Evolutionary conservation across 1,140 invertebrate species (phyloP), one percentile per base, ranked within the genome.

Genomic region (Laupala kohalensis): DNA sequence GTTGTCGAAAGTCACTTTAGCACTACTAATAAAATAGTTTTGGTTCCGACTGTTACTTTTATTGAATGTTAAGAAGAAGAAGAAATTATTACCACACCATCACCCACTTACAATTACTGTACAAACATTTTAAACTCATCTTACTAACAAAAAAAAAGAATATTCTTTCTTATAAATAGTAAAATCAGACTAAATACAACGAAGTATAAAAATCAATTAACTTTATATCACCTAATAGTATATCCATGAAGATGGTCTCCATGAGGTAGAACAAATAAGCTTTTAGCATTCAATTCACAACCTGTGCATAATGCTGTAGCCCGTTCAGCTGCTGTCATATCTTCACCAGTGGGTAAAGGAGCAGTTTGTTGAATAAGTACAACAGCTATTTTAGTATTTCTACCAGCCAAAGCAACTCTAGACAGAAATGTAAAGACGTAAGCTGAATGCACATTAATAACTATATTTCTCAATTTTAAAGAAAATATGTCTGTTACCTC

Each of bases 201-300:
- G 37, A 13, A 53, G 19, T 53, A 53, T 53, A 13, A 4, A 53
- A 53, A 53, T 53, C 37, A 53, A 13, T 13, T 53, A 13, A 53
- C 19, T 53, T 19, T 53, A 53, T 53, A 63, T 70, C 79, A 88
- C 87, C 87, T 87, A 63, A 88, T 81, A 72, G 83, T 88, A 74
- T 89, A 91, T 76, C 93, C 91, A 80, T 91, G 83, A 69, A 97
- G 83, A 81, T 97, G 93, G 80, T 97, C 94, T 63, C 89, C 91
- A 69, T 93, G 89, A 15, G 95, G 94, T 24, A 94, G 83, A 64
- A 98, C 90, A 82, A 96, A 98, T 25, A 99, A 83, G 72, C 91
- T 90, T 83, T 97, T 98, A 1, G 92, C 88, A 73, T 91, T 91
- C 73, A 99, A 87, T 76, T 96, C 95, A 81, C 96, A 98, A 25